Evolutionary conservation across 2,797 vertebrate genomes (phyloP).

Genomic region (Antennarius maculatus): DNA sequence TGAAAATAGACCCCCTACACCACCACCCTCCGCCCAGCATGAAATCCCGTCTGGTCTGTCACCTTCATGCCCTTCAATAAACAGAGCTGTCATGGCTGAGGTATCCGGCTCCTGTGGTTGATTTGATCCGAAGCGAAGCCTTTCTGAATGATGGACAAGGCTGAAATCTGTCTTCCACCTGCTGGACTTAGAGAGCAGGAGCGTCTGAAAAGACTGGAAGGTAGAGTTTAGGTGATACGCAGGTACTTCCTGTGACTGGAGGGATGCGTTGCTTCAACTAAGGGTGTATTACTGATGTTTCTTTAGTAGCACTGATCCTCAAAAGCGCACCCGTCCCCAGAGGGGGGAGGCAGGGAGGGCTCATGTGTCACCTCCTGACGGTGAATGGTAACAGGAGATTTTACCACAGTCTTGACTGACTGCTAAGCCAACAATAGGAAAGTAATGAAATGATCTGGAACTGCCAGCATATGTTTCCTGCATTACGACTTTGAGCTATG

Average conservation of each 20-base stretch:
- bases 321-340: conserved; percentile 9
- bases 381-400: conserved; percentile 49
- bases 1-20: conserved; percentile 58
- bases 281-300: conserved; percentile 3
- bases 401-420: conserved; percentile 54
- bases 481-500: conserved; percentile 62
- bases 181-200: conserved; percentile 25
- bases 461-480: conserved; percentile 75
- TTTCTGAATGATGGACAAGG: conserved; percentile 52
- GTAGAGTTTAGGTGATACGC: not conserved
- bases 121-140: conserved; percentile 55
- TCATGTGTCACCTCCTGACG: conserved; percentile 35
- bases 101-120: conserved; percentile 50
- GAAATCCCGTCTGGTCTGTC: conserved; percentile 55
- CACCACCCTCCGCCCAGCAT: conserved; percentile 6
- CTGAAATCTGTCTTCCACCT: conserved; percentile 51
- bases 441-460: conserved; percentile 77
- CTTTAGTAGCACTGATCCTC: conserved; percentile 18
- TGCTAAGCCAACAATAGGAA: conserved; percentile 55
- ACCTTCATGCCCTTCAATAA: conserved; percentile 68
- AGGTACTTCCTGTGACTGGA: not conserved
- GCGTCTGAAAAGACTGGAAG: conserved; percentile 30
- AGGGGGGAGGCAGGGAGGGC: conserved; percentile 3
- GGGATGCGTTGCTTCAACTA: conserved; percentile 6
- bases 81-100: conserved; percentile 64